Evolutionary conservation across 1,140 invertebrate genomes (phyloP), one percentile per base, ranked within the genome.

Genomic region (Euborellia annulipes): DNA sequence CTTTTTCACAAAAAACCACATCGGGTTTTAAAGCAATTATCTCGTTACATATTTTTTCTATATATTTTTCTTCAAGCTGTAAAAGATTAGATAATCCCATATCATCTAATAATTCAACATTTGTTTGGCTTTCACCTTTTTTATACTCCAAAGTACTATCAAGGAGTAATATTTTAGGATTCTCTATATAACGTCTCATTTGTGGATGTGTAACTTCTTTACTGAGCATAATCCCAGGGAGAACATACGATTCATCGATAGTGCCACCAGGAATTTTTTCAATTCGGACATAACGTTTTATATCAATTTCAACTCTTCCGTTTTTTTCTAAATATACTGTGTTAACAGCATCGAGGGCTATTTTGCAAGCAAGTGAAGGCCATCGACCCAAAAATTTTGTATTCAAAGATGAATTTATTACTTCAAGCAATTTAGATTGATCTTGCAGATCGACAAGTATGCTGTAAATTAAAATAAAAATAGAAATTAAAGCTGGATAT

Each of bases 131-230:
- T 70, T 98, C 95, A 36, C 93, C 94, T 65, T 98, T 98, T 64
- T 98, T 98, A 66, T 98, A 99, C 66, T 98, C 95, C 37, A 98
- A 68, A 4, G 82, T 76, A 63, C 94, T 98, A 67, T 99, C 95
- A 4, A 99, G 67, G 13, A 99, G 65, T 6, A 98, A 64, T 56
- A 98, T 94, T 54, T 92, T 72, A 3, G 95, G 95, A 62, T 98
- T 95, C 63, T 94, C 85, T 57, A 98, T 95, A 36, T 76, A 76
- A 20, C 94, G 75, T 52, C 74, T 74, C 95, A 98, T 98, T 71
- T 95, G 94, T 0, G 92, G 79, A 68, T 98, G 95, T 1, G 89
- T 92, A 1, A 98, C 88, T 67, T 98, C 95, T 67, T 99, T 99
- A 65, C 98, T 98, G 16, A 99, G 61, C 89, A 99, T 96, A 3